Conservation (phyloP, 2,888 invertebrate species). For the Ganaspis brasiliensis region DNA sequence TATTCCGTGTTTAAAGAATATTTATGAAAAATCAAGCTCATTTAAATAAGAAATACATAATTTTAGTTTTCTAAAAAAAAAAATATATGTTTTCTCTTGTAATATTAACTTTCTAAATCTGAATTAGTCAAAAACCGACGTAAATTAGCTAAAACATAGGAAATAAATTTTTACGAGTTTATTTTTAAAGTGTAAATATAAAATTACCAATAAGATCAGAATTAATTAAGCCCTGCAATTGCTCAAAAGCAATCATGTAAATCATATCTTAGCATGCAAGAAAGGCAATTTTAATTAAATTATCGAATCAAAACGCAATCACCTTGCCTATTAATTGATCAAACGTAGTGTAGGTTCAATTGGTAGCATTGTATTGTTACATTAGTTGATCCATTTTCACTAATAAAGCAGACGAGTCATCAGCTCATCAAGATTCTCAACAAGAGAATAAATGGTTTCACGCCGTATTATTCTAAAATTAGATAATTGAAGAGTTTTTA, state of each 20-base stretch:
- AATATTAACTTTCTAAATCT: too few relatives aligned
- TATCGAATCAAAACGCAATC: slow-evolving; percentile 65
- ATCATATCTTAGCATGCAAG: slow-evolving; percentile 58
- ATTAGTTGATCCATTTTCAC: slow-evolving; percentile 25
- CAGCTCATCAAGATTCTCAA: slow-evolving; percentile 10
- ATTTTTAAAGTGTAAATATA: slow-evolving; percentile 41
- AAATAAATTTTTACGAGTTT: background rate
- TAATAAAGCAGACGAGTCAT: slow-evolving; percentile 26
- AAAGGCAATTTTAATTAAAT: slow-evolving; percentile 64
- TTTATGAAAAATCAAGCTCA: too few relatives aligned
- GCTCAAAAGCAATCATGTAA: slow-evolving; percentile 65
- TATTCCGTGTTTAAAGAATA: too few relatives aligned
- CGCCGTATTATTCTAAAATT: slow-evolving; percentile 4
- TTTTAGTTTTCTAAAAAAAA: too few relatives aligned
- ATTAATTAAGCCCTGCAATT: slow-evolving; percentile 58
- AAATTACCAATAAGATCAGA: slow-evolving; percentile 48
- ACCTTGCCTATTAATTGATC: slow-evolving; percentile 59
- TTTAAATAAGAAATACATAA: too few relatives aligned
- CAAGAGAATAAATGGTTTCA: slow-evolving; percentile 13
- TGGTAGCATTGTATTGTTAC: slow-evolving; percentile 41
- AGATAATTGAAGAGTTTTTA: background rate
- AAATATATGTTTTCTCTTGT: too few relatives aligned
- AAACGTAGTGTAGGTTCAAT: slow-evolving; percentile 57
- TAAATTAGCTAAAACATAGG: background rate
- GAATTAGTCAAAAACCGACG: too few relatives aligned